Base-by-base conservation (phyloP, 2,797 vertebrate genomes). In the Antennarius maculatus region DNA sequence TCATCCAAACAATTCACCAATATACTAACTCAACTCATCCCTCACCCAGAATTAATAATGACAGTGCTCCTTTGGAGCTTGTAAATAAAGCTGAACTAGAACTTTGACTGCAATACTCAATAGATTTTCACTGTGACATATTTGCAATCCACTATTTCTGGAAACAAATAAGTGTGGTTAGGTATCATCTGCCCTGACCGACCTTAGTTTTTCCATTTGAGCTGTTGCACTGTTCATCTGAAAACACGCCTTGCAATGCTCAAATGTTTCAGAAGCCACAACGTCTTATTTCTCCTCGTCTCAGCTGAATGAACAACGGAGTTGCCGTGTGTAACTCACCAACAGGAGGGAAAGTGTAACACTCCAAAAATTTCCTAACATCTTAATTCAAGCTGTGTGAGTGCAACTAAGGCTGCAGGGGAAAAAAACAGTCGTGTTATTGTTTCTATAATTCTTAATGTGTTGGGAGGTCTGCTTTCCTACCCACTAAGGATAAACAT, bases 311-410 rank as follows among this genome's bases (percentile, higher is more conserved):
- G 51, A 74, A 64, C 56, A 57, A 46, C 4, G 46, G 14, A 16
- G 5, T 55, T 68, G n/a, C 9, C 12, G 1, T 29, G 46, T 62
- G 53, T 60, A 54, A 60, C 29, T 52, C 14, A 55, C 49, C 16
- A 47, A 60, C 66, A 68, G 64, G 46, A 66, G 57, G 50, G 41
- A 77, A 79, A 73, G 61, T n/a, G 12, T 18, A 28, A 51, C 52
- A 39, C 31, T 58, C 46, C 41, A 45, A 70, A 17, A 71, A 48
- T 39, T 57, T 28, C 68, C 68, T 69, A 68, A 73, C 66, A 68
- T 77, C 63, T 57, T 78, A 66, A 85, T 80, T 86, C 76, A 59
- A 70, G 61, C 59, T 68, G 71, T 61, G 72, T 71, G 80, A 79
- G 78, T 63, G 23, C 1, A 5, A 62, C 49, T 72, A 66, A 81